phyloP scores from a whole-genome alignment of 1,140 invertebrate genomes.

The Tigriopus japonicus region DNA sequence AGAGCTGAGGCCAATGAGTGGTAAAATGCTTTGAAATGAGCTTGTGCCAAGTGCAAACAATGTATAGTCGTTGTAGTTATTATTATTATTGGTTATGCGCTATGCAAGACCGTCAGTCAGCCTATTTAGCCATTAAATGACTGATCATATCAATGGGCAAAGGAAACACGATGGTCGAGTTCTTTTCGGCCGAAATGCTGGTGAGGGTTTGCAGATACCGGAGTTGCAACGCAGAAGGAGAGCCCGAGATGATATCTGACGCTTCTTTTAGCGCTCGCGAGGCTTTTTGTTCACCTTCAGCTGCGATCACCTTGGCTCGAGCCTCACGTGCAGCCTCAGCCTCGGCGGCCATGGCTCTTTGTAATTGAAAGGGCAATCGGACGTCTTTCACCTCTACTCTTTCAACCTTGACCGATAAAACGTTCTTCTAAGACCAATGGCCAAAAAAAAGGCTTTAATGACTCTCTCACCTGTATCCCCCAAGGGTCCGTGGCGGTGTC shows the following conservation, averaged over 20 bases:
- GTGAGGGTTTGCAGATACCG: slow-evolving; percentile 59
- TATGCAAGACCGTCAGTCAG: too few species aligned
- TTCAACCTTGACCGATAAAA: neutral
- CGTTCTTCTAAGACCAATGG: neutral
- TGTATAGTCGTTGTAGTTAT: too few species aligned
- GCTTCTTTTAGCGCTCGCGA: slow-evolving; percentile 32
- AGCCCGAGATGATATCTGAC: slow-evolving; percentile 28
- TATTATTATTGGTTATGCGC: too few species aligned
- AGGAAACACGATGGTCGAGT: slow-evolving; percentile 92
- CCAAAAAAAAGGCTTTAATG: neutral
- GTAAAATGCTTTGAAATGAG: too few species aligned
- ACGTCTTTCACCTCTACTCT: slow-evolving; percentile 28
- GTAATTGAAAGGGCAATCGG: neutral
- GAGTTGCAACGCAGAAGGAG: slow-evolving; percentile 26
- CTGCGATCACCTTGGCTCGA: slow-evolving; percentile 29
- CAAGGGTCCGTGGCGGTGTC: neutral
- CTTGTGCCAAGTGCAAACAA: too few species aligned
- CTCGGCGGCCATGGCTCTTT: slow-evolving; percentile 29
- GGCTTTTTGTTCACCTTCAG: slow-evolving; percentile 34
- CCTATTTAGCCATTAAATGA: neutral
- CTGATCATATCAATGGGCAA: slow-evolving; percentile 67
- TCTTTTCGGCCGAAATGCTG: slow-evolving; percentile 88
- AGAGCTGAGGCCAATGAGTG: too few species aligned
- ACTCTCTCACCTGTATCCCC: slow-evolving; percentile 31
- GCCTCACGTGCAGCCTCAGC: slow-evolving; percentile 2